Percentiles rank a stretch among this genome's conserved stretches.
Conservation (phyloP, 1,140 invertebrate genomes). For the fruit fly (Drosophila melanogaster) region Release_6_plus_ISO1_MT NT_033777.3:29495501-29496000, state of each 20-base stretch:
- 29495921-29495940: slow-evolving; percentile 8
- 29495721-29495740: slow-evolving; percentile 84
- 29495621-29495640: neutral
- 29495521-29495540: slow-evolving; percentile 43
- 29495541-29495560: slow-evolving; percentile 18
- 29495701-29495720: slow-evolving; percentile 39
- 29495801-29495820: slow-evolving; percentile 56
- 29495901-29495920: slow-evolving; percentile 40
- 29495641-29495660: slow-evolving; percentile 22
- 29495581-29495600: slow-evolving; percentile 14
- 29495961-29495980: neutral
- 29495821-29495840: too few relatives aligned
- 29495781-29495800: slow-evolving; percentile 68
- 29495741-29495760: slow-evolving; percentile 77
- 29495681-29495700: slow-evolving; percentile 2
- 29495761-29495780: slow-evolving; percentile 72
- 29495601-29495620: slow-evolving; percentile 27
- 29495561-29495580: neutral
- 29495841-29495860: slow-evolving; percentile 14
- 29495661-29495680: slow-evolving; percentile 8
- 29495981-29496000: too few relatives aligned
- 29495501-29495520: slow-evolving; percentile 26
- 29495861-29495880: slow-evolving; percentile 66
- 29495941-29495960: neutral
- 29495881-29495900: slow-evolving; percentile 40